Base-by-base conservation (phyloP, 2,113 vertebrate genomes). In the Myxocyprinus asiaticus region DNA sequence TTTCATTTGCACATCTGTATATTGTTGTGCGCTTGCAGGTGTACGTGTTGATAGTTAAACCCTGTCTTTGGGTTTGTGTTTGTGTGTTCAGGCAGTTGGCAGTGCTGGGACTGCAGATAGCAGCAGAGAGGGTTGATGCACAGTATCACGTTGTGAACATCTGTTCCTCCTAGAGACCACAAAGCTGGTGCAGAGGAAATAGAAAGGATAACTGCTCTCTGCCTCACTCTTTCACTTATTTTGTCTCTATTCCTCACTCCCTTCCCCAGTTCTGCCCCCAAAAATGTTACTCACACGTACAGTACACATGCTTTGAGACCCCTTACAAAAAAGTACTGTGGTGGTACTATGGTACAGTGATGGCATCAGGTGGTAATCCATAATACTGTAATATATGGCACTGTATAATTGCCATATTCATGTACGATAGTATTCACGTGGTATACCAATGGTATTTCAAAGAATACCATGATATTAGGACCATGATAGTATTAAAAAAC, bases 131-230 rank as follows among this genome's bases (percentile, higher is more conserved):
- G 87, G 89, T 90, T 90, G 92, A 91, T 77, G 86, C 81, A 83
- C 91, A 88, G 89, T 92, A 93, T 94, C 92, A 89, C 92, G 89
- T 90, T 89, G 87, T 91, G 92, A 94, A 94, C 92, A 93, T 93
- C 92, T 93, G 93, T 92, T 94, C 88, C 89, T 90, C 88, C 87
- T 89, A 90, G 90, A 93, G 91, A 93, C 93, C 91, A 84, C 92
- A 92, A 88, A 90, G 84, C 91, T 89, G 87, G 85, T 91, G 88
- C 86, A 88, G 88, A 90, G 90, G 89, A 92, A 93, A 91, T 86
- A 89, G 88, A 87, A 87, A 90, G 87, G 88, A 90, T 91, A 91
- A 91, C 88, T 88, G 87, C 50, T 77, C 33, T 67, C 44, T 67
- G 17, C 22, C 48, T 65, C 59, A 50, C 53, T 55, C 64, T 78